Percentiles rank a stretch among this genome's conserved stretches.
Evolutionary conservation across 1,140 invertebrate species (phyloP).

Genomic region (Temnothorax longispinosus): DNA sequence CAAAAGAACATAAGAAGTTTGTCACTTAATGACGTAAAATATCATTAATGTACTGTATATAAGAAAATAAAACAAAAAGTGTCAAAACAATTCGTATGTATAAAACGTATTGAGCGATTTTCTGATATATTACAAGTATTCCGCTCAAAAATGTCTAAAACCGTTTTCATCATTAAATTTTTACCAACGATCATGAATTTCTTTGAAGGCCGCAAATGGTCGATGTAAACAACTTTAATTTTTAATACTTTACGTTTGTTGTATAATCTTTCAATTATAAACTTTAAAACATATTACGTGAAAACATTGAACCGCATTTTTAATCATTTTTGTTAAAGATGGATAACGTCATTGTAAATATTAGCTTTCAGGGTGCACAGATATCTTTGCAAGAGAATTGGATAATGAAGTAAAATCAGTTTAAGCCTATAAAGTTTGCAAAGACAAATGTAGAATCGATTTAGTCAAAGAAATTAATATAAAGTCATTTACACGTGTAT

Average conservation of each 20-base stretch:
- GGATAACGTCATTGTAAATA: background rate
- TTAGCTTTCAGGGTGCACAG: background rate
- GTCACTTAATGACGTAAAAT: conserved; percentile 8
- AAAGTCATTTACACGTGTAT: background rate
- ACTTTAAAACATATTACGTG: background rate
- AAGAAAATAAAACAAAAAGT: background rate
- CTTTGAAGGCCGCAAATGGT: background rate
- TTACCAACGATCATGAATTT: background rate
- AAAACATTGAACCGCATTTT: background rate
- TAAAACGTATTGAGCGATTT: conserved; percentile 18
- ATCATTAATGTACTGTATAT: background rate
- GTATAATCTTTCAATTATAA: conserved; percentile 1
- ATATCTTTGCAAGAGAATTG: conserved; percentile 3
- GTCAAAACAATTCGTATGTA: background rate
- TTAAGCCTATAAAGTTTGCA: background rate
- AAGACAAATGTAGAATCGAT: conserved; percentile 1
- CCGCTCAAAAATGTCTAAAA: background rate
- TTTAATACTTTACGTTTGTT: background rate
- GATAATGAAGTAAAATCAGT: background rate
- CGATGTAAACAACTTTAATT: background rate
- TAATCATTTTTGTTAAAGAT: background rate
- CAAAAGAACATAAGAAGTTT: background rate
- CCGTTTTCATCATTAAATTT: background rate
- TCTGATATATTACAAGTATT: background rate
- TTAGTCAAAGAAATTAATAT: background rate